Conservation (phyloP, 2,888 invertebrate genomes). For the Lathronympha strigana region DNA sequence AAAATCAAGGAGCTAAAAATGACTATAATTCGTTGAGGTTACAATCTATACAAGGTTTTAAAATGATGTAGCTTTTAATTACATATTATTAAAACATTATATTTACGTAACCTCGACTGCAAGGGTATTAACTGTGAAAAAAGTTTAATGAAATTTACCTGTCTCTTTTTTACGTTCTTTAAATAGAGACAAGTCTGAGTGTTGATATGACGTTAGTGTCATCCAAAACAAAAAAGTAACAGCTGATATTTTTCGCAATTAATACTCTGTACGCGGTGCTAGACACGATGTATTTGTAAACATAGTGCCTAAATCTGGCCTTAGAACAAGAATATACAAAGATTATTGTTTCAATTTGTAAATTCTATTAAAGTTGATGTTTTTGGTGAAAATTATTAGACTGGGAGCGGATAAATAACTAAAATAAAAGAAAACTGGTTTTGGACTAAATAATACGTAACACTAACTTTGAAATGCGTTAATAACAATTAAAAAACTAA, state of each 20-base stretch:
- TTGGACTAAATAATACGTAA: slow-evolving; percentile 24
- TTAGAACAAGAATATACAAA: slow-evolving; percentile 38
- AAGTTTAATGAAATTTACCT: neutral
- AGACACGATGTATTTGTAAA: slow-evolving; percentile 30
- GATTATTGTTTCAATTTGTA: slow-evolving; percentile 35
- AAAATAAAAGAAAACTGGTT: slow-evolving; percentile 18
- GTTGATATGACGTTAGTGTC: neutral
- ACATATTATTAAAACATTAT: neutral
- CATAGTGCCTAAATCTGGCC: slow-evolving; percentile 45
- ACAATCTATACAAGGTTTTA: slow-evolving; percentile 1
- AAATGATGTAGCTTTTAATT: neutral
- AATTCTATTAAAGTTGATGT: slow-evolving; percentile 38
- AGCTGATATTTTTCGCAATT: neutral
- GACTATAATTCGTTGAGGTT: neutral
- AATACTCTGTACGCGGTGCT: slow-evolving; percentile 29
- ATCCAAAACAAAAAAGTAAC: neutral
- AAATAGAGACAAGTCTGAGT: neutral
- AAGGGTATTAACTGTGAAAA: neutral
- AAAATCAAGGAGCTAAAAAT: neutral
- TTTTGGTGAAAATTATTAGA: slow-evolving; percentile 17
- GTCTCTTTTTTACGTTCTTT: neutral
- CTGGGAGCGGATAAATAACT: slow-evolving; percentile 17
- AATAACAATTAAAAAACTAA: neutral
- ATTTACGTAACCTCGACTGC: neutral
- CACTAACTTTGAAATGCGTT: slow-evolving; percentile 10